phyloP scores from a whole-genome alignment of 2,888 invertebrate species.

The Ochropleura leucogaster region DNA sequence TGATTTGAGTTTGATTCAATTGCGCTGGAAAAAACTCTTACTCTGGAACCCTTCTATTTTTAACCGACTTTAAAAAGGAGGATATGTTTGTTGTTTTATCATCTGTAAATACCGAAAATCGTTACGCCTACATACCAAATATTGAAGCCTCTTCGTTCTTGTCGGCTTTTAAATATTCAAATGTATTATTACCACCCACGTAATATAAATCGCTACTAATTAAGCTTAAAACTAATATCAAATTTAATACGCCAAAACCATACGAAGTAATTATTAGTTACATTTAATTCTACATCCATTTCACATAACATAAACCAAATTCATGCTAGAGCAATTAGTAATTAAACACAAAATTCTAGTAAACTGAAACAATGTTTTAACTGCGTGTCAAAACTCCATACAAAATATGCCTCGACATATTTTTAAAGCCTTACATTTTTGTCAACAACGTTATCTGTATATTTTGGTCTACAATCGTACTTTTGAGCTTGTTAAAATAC shows the following conservation, averaged over 20 bases:
- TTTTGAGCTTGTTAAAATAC: slow-evolving; percentile 6
- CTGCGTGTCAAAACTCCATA: neutral
- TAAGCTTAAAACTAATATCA: neutral
- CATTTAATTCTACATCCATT: slow-evolving; percentile 2
- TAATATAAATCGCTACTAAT: neutral
- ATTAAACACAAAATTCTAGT: slow-evolving; percentile 8
- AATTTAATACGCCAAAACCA: neutral
- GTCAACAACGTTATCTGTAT: neutral
- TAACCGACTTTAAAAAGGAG: neutral
- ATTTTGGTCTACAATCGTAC: slow-evolving; percentile 9
- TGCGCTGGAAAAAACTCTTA: neutral
- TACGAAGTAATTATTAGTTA: neutral
- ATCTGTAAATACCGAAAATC: neutral
- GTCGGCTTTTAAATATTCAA: neutral
- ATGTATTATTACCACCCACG: neutral
- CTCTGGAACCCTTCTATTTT: neutral
- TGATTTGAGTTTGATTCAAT: too few species aligned
- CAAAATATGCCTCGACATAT: neutral
- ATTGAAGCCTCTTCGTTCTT: neutral
- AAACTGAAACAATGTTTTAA: neutral
- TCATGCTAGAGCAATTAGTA: slow-evolving; percentile 4
- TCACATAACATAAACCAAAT: slow-evolving; percentile 6
- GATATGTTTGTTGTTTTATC: neutral
- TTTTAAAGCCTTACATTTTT: slow-evolving; percentile 3
- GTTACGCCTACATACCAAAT: neutral